A percentile compares a stretch with the other conserved stretches of the same genome.
Conservation (phyloP, 1,140 invertebrate species). For the Sarcophaga peregrina region DNA sequence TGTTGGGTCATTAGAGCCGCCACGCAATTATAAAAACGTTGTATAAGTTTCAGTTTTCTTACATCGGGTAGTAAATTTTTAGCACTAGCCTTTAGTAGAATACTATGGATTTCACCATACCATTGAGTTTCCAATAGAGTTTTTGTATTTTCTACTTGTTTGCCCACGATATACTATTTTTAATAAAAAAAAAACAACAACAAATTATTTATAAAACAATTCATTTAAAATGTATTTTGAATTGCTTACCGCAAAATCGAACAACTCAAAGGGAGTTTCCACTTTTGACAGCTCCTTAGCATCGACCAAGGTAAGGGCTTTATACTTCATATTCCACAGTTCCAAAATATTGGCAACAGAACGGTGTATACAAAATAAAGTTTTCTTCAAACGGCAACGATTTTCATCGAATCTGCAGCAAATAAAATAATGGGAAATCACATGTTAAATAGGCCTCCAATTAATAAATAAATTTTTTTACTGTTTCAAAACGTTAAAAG, state of each 20-base stretch:
- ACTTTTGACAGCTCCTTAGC: constrained; percentile 69
- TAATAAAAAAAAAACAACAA: not conserved
- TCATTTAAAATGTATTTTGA: not conserved
- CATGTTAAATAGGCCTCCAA: no score
- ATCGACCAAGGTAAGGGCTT: constrained; percentile 65
- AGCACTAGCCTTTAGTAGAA: constrained; percentile 78
- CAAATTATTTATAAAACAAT: not conserved
- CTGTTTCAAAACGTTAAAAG: no score
- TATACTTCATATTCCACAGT: constrained; percentile 76
- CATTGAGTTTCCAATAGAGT: constrained; percentile 71
- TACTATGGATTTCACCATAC: constrained; percentile 73
- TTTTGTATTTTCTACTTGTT: constrained; percentile 71
- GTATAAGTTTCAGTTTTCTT: constrained; percentile 74
- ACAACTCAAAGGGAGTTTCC: constrained; percentile 72
- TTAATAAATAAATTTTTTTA: not conserved
- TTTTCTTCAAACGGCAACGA: constrained; percentile 69
- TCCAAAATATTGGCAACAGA: constrained; percentile 84
- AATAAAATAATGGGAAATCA: not conserved
- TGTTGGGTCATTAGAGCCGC: constrained; percentile 88
- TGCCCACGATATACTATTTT: constrained; percentile 60
- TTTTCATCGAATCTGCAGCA: constrained; percentile 67
- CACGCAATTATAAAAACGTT: constrained; percentile 85
- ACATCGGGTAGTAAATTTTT: constrained; percentile 79
- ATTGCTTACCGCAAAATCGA: constrained; percentile 69
- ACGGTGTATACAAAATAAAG: constrained; percentile 83